Base-by-base conservation (phyloP, 2,113 vertebrate genomes). In the Rattus norvegicus region DNA sequence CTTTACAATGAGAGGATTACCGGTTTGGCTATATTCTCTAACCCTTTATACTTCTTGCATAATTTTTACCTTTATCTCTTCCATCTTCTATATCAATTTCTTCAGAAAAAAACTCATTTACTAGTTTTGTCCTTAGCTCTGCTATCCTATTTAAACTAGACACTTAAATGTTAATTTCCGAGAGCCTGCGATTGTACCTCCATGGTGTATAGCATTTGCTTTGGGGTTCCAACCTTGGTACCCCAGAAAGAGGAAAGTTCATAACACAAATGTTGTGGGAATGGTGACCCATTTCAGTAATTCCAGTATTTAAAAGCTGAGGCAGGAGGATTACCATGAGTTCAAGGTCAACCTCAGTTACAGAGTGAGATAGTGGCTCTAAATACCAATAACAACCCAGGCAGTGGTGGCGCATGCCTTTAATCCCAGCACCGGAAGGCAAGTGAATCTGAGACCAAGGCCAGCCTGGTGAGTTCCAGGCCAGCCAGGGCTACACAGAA, bases 91-190 rank as follows among this genome's bases (percentile, higher is more conserved):
- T 49, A 43, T 56, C 59, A 88, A 72, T 65, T 75, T 93, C 47
- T 93, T 77, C n/a, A 96, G 43, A 90, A 95, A 85, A 85, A 80
- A 43, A 10, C 49, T 93, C 88, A 26, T 73, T 95, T 11, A 63
- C 28, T 59, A 63, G 65, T 87, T 90, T 83, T 52, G 59, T 86
- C 56, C 36, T 84, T 33, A 88, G 59, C n/a, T 91, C 0, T 75
- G 43, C 91, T 26, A 73, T 43, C 59, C 12, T 80, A 36, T n/a
- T 88, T 69, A 95, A 76, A 73, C 26, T 65, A 33, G 13, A 47
- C 30, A 88, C 6, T 47, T 70, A 17, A 49, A 16, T 49, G 16
- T 72, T 81, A 49, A 81, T 49, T 81, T 81, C 65, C 28, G 43
- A 94, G 56, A 43, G 92, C 28, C 36, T 70, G 12, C n/a, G 10